A percentile compares a stretch with the other conserved stretches of the same genome.
Evolutionary conservation across 1,140 invertebrate species (phyloP).

Genomic region (Dreissena rostriformis): DNA sequence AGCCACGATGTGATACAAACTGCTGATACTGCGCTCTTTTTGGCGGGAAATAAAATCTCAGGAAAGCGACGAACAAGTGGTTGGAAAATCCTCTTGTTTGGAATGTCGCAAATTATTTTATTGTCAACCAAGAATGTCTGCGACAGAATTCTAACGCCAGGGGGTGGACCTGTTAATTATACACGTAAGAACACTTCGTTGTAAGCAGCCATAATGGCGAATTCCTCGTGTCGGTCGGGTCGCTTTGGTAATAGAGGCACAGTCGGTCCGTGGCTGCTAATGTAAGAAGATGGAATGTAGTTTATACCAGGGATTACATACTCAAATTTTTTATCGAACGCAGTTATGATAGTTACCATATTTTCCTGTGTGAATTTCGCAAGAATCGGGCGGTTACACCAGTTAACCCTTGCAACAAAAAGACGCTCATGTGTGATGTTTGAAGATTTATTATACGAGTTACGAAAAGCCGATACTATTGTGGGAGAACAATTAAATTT

Average conservation of each 20-base stretch:
- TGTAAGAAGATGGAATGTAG: neutral
- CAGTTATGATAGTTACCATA: neutral
- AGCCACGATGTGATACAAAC: too few species aligned
- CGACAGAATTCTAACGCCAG: neutral
- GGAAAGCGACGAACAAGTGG: neutral
- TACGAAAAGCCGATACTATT: too few species aligned
- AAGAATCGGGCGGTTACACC: neutral
- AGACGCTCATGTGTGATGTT: too few species aligned
- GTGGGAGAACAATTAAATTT: too few species aligned
- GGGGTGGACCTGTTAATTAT: neutral
- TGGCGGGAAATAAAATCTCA: too few species aligned
- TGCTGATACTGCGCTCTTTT: too few species aligned
- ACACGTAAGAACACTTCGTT: neutral
- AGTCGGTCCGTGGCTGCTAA: neutral
- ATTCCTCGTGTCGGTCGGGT: neutral
- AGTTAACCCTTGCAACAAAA: neutral
- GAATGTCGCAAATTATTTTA: neutral
- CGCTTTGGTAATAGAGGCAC: neutral
- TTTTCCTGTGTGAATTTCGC: constrained; percentile 8
- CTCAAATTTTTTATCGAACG: neutral
- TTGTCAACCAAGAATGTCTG: neutral
- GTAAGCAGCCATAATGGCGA: neutral
- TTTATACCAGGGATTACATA: neutral
- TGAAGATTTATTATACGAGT: too few species aligned
- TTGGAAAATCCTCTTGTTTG: neutral